Evolutionary conservation across 2,888 invertebrate genomes (phyloP), one percentile per base, ranked within the genome.

Genomic region (Agelastica alni): DNA sequence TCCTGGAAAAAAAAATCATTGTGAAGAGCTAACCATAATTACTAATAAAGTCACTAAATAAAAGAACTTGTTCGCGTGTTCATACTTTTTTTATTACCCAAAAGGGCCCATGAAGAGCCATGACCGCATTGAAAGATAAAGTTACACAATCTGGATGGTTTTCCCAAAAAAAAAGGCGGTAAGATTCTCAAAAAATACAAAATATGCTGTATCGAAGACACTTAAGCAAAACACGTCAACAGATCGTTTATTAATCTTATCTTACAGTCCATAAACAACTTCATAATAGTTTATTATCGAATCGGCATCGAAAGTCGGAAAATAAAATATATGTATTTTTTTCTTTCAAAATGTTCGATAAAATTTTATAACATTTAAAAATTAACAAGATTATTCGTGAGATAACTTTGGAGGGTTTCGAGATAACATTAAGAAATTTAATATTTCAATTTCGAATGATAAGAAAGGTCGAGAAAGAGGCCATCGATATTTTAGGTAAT

Each of bases 401-500:
- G 32, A 10, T 32, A 32, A 2, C 3, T 32, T 13, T 10, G 12
- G 28, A 9, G 4, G 3, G 13, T 5, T 32, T 32, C 13, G 32
- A n/a, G 32, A 32, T 32, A 37, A 16, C n/a, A 18, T 10, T 37
- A 4, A 37, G 18, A 37, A 37, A 37, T 37, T 37, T 18, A 20
- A 37, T 37, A 37, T 18, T 37, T 5, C 18, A 9, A 34, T 14
- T 13, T 12, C 7, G 9, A 9, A 10, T 14, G 37, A 37, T 37
- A 37, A 37, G 37, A 13, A 13, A 37, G 37, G 37, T 37, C 37
- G 37, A 37, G 37, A 20, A 18, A 36, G 16, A 34, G 37, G 37
- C 18, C 37, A 20, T 10, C 26, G 9, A n/a, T n/a, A n/a, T n/a
- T n/a, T n/a, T n/a, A n/a, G n/a, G n/a, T n/a, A n/a, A n/a, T n/a